Conservation (phyloP, 2,113 vertebrate genomes). For the Aspiorhynchus laticeps region DNA sequence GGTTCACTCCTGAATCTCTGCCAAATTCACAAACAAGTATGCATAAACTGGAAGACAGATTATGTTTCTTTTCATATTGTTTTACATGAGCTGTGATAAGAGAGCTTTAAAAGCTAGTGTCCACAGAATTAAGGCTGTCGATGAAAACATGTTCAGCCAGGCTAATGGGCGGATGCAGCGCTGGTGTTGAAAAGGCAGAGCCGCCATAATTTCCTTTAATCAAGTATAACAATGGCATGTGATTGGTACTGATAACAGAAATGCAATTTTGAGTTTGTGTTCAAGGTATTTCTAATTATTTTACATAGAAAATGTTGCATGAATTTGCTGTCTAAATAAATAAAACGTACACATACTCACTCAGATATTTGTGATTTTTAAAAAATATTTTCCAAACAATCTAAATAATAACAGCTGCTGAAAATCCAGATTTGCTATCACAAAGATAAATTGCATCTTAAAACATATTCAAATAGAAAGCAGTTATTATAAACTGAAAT, state of each 20-base stretch:
- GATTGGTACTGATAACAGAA: constrained; percentile 10
- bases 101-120: neutral
- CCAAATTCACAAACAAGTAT: neutral
- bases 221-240: constrained; percentile 9
- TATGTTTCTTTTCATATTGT: neutral
- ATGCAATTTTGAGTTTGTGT: neutral
- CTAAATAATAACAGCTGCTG: neutral
- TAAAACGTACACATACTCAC: neutral
- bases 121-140: neutral
- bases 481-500: neutral
- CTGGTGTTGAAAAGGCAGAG: neutral
- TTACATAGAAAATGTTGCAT: neutral
- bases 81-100: neutral
- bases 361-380: no score
- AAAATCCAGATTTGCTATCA: neutral
- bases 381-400: no score
- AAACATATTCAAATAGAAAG: neutral
- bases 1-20: neutral
- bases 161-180: constrained; percentile 15
- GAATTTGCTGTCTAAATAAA: neutral
- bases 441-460: no score
- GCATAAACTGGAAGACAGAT: neutral
- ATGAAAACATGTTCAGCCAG: neutral
- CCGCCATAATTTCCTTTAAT: neutral
- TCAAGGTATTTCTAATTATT: neutral